Evolutionary conservation across 2,113 vertebrate genomes (phyloP).

Genomic region (Pontoporia blainvillei): DNA sequence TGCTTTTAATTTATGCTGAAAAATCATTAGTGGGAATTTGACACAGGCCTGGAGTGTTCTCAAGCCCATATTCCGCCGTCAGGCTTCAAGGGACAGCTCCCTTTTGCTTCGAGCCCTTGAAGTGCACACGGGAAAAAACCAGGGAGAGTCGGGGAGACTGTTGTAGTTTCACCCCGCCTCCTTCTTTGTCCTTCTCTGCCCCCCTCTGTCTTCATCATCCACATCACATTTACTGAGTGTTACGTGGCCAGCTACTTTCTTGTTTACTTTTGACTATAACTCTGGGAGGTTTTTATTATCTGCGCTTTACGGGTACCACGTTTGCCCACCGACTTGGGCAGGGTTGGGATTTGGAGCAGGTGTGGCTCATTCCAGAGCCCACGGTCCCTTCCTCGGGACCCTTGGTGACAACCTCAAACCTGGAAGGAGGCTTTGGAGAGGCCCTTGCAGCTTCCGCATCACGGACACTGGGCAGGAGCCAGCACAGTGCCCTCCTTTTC

Average conservation of each 20-base stretch:
- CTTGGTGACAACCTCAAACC: not conserved
- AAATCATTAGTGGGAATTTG: conserved; percentile 46
- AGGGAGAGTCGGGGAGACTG: not conserved
- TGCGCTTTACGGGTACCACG: not conserved
- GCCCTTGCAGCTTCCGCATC: not conserved
- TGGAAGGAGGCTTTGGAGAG: not conserved
- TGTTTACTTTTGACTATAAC: not conserved
- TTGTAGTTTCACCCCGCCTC: not conserved
- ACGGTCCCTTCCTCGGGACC: too few relatives aligned
- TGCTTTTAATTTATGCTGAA: conserved; percentile 57
- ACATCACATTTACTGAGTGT: not conserved
- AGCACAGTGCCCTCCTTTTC: not conserved
- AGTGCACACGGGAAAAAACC: not conserved
- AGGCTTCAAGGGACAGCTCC: not conserved
- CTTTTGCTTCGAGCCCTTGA: not conserved
- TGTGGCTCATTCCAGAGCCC: not conserved
- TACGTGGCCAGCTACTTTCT: not conserved
- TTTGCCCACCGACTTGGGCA: not conserved
- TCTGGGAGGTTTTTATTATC: not conserved
- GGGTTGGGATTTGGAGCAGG: not conserved
- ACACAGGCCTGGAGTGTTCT: not conserved
- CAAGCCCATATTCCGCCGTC: not conserved
- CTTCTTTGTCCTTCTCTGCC: not conserved
- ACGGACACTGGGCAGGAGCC: not conserved
- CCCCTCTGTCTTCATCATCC: not conserved